These are phyloP conservation scores for Gymnopithys bicolor DNA, from an alignment of 2,797 vertebrate genomes.

Conservation along the genomic window DNA sequence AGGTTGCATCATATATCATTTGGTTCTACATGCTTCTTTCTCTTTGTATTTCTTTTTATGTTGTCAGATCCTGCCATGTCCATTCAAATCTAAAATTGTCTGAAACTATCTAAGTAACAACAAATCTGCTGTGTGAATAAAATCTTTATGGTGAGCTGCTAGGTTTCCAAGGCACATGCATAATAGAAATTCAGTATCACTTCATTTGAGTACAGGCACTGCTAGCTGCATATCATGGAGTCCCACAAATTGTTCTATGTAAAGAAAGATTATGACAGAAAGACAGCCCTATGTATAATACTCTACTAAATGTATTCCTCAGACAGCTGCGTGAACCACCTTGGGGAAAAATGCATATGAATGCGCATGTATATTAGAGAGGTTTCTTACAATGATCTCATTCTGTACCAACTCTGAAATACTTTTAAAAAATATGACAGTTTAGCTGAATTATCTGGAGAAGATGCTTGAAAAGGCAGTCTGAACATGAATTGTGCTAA, in stretches of 20 bases:
- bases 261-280: conserved; percentile 74
- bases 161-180: conserved; percentile 80
- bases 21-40: conserved; percentile 71
- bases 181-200: conserved; percentile 81
- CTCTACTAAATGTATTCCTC: conserved; percentile 60
- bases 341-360: conserved; percentile 49
- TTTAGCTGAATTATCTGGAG: conserved; percentile 64
- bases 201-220: conserved; percentile 73
- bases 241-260: conserved; percentile 76
- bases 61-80: conserved; percentile 79
- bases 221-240: conserved; percentile 73
- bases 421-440: conserved; percentile 49
- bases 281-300: conserved; percentile 49
- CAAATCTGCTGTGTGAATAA: conserved; percentile 82
- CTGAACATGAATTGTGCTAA: conserved; percentile 44
- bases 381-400: conserved; percentile 66
- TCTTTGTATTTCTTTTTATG: conserved; percentile 77
- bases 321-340: conserved; percentile 56
- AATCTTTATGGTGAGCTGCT: conserved; percentile 80
- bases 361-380: conserved; percentile 63
- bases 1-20: conserved; percentile 74
- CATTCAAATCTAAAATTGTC: conserved; percentile 81
- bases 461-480: conserved; percentile 46
- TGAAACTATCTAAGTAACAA: conserved; percentile 81
- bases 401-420: conserved; percentile 62